phyloP scores from a whole-genome alignment of 1,140 invertebrate species.

The Diprion similis region DNA sequence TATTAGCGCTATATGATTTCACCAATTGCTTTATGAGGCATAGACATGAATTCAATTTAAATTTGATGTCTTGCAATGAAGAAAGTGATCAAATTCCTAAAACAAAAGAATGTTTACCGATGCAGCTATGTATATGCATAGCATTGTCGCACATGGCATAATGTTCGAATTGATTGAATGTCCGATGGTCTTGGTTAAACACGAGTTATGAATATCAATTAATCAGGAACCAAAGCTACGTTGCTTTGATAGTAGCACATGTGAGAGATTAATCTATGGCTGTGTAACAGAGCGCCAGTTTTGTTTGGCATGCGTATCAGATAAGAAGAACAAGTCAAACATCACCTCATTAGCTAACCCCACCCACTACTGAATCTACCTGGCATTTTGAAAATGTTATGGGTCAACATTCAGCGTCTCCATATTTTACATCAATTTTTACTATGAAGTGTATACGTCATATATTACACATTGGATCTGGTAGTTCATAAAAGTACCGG shows the following conservation, averaged over 20 bases:
- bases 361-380: not conserved
- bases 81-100: too few relatives aligned
- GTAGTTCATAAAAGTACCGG: not conserved
- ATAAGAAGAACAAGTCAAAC: slow-evolving; percentile 11
- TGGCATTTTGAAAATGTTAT: slow-evolving; percentile 9
- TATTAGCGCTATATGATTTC: too few relatives aligned
- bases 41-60: too few relatives aligned
- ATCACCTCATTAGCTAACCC: slow-evolving; percentile 10
- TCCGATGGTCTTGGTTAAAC: not conserved
- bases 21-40: too few relatives aligned
- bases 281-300: not conserved
- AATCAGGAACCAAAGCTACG: slow-evolving; percentile 6
- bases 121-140: too few relatives aligned
- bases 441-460: not conserved
- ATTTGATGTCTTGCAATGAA: too few relatives aligned
- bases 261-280: slow-evolving; percentile 4
- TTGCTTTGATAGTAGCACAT: not conserved
- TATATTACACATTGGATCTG: not conserved
- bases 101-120: not conserved
- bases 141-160: not conserved
- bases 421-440: slow-evolving; percentile 6
- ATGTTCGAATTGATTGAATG: not conserved
- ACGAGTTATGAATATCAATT: slow-evolving; percentile 10
- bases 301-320: slow-evolving; percentile 16
- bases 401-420: slow-evolving; percentile 1